Base-by-base conservation (phyloP, 1,140 invertebrate species). In the Penaeus japonicus region DNA sequence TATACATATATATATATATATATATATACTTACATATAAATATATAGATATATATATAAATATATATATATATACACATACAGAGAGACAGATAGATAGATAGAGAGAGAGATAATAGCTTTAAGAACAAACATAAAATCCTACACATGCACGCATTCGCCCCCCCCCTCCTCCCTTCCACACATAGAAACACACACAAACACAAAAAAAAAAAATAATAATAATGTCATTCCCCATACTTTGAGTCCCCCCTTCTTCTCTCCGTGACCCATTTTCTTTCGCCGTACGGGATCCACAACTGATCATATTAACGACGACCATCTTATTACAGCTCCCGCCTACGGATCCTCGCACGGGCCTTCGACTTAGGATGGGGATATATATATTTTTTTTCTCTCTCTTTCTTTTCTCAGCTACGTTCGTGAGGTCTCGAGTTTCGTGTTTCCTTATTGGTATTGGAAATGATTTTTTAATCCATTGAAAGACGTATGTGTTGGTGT, bases 251-350 rank as follows among this genome's bases (percentile, higher is more conserved):
- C 30, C 22, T 22, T n/a, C 54, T 79, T 27, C 77, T 53, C 77
- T 79, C 35, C 77, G 35, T 79, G 32, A 79, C 77, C 77, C 86
- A 88, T 88, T 88, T 88, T 88, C 86, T 88, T 88, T 83, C 39
- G 75, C 55, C 86, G 80, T 77, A 83, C 57, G 57, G 86, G 86
- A 88, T 88, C 86, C 86, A 88, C 86, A 77, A 88, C 86, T 88
- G 86, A 88, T 88, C 86, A 88, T 88, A 88, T 88, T 88, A 88
- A 83, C 65, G 70, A 80, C 86, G 79, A 82, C 86, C 86, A 88
- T 88, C 86, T 88, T 88, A 88, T 88, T 88, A 88, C 79, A n/a
- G 65, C 18, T 7, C 47, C 39, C 79, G 62, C 77, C 62, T 88
- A 79, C 65, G 47, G 22, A 2, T 73, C 62, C 59, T 27, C 85